These are phyloP conservation scores for Lepidochrysops patricia DNA, from an alignment of 2,888 invertebrate species.

Conservation along the genomic window DNA sequence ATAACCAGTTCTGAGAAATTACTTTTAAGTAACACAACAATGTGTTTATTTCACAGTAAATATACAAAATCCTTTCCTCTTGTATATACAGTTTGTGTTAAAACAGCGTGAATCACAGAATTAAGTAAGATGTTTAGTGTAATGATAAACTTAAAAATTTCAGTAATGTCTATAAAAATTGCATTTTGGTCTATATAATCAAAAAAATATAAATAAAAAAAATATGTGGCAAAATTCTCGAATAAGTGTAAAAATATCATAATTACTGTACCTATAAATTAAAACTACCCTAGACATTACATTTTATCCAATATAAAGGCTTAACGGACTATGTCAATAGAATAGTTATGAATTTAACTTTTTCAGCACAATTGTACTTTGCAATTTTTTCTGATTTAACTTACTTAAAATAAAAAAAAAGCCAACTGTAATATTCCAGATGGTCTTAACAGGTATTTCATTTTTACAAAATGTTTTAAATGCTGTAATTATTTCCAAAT, in stretches of 20 bases:
- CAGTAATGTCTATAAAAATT: neutral
- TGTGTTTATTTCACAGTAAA: neutral
- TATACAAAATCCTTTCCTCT: too few relatives aligned
- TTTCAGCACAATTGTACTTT: too few relatives aligned
- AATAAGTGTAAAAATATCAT: neutral
- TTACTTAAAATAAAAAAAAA: too few relatives aligned
- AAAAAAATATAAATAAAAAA: too few relatives aligned
- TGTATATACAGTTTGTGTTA: too few relatives aligned
- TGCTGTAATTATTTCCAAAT: neutral
- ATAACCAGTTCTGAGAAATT: neutral
- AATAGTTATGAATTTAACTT: too few relatives aligned
- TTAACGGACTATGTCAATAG: neutral
- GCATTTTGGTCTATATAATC: neutral
- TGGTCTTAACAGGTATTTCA: neutral
- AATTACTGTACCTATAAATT: neutral
- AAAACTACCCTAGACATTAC: neutral
- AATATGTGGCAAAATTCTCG: neutral
- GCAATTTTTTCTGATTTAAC: too few relatives aligned
- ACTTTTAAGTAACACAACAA: neutral
- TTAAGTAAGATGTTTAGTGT: too few relatives aligned
- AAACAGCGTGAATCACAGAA: too few relatives aligned
- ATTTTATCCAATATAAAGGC: neutral
- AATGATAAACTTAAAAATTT: neutral
- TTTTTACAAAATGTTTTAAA: neutral
- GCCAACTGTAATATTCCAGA: too few relatives aligned